These are phyloP conservation scores for Crax fasciolata DNA, from an alignment of 2,797 vertebrate species.

Conservation along the genomic window DNA sequence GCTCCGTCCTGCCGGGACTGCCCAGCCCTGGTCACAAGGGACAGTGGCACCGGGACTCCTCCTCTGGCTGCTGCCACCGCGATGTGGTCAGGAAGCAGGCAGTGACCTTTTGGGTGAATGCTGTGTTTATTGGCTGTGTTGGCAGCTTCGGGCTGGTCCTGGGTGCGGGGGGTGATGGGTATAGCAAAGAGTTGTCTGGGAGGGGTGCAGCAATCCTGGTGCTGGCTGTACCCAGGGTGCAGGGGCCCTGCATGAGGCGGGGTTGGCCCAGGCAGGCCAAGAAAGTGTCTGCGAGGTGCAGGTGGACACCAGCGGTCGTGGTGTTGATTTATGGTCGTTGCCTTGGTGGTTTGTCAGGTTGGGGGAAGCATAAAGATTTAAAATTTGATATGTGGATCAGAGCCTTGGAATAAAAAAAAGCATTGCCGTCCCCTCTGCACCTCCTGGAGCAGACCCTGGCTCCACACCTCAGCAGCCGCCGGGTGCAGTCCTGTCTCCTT, in stretches of 20 bases:
- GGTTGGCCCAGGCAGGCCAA: neutral
- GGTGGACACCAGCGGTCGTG: neutral
- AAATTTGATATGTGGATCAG: neutral
- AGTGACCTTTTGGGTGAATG: constrained; percentile 16
- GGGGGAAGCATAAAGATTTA: neutral
- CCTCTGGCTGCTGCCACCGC: constrained; percentile 44
- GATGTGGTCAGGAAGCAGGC: neutral
- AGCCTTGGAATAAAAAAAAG: neutral
- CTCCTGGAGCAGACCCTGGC: neutral
- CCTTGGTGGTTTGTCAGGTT: neutral
- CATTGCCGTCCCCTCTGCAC: neutral
- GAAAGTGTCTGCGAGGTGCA: neutral
- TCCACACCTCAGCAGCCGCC: fast-evolving
- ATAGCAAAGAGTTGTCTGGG: neutral
- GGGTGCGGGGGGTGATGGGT: neutral
- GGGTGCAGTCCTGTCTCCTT: constrained; percentile 18
- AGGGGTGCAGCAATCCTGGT: neutral
- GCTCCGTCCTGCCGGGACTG: neutral
- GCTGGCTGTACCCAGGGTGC: neutral
- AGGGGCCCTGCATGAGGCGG: neutral
- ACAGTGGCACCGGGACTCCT: constrained; percentile 30
- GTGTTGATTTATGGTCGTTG: neutral
- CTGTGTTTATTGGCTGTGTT: fast-evolving
- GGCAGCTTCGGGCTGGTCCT: neutral
- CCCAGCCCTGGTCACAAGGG: constrained; percentile 14